phyloP scores from a whole-genome alignment of 1,140 invertebrate species.

The Manduca sexta region DNA sequence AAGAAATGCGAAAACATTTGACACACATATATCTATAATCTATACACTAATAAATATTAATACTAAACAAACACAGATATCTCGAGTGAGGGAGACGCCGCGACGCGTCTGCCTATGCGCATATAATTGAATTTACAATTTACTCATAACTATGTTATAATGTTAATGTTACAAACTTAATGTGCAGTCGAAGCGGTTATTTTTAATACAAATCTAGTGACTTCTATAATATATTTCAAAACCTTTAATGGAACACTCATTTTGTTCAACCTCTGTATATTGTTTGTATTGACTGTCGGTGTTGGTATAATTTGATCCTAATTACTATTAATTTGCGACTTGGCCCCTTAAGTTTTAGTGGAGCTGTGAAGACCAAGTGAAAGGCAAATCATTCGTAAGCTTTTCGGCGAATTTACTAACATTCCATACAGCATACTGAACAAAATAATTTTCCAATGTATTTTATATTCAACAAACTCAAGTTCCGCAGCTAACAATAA shows the following conservation, averaged over 20 bases:
- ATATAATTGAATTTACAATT: constrained; percentile 5
- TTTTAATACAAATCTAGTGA: constrained; percentile 30
- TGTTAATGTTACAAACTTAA: constrained; percentile 18
- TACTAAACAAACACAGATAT: constrained; percentile 2
- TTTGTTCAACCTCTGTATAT: constrained; percentile 3
- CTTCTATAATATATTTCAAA: constrained; percentile 22
- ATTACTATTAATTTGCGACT: too few species aligned
- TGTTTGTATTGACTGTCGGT: not conserved
- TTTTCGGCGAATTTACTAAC: not conserved
- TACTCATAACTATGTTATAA: constrained; percentile 9
- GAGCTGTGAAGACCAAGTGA: too few species aligned
- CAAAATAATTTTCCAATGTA: constrained; percentile 40
- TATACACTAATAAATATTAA: constrained; percentile 4
- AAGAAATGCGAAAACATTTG: not conserved
- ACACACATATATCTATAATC: not conserved
- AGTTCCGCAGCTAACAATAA: constrained; percentile 53
- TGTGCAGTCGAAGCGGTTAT: constrained; percentile 30
- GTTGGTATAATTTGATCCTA: not conserved
- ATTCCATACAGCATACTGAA: constrained; percentile 17
- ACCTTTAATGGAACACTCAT: constrained; percentile 16
- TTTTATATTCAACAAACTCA: constrained; percentile 31
- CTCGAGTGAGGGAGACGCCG: not conserved
- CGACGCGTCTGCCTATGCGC: not conserved
- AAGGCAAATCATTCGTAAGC: too few species aligned
- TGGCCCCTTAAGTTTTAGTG: too few species aligned